Evolutionary conservation across 2,113 vertebrate species (phyloP).

Genomic region (Mesembrinibis cayennensis): DNA sequence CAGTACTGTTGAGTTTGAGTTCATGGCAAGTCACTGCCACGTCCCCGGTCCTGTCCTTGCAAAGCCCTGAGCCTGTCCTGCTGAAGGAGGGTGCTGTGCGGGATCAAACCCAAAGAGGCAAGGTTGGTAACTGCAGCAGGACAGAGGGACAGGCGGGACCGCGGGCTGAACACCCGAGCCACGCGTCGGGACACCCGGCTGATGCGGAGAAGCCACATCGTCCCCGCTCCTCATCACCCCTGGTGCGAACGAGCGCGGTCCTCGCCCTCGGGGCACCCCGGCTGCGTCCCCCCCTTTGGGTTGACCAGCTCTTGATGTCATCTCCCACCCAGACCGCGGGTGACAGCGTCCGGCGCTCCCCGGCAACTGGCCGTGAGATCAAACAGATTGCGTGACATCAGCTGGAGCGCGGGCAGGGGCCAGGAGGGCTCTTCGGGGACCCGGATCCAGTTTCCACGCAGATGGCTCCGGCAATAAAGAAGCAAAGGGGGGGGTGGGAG

Average conservation of each 20-base stretch:
- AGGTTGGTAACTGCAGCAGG: background rate
- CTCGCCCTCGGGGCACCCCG: background rate
- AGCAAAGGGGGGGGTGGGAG: background rate
- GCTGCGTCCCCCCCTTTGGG: background rate
- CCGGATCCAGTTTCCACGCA: constrained; percentile 48
- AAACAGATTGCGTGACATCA: constrained; percentile 60
- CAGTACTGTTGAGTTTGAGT: background rate
- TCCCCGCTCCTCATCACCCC: background rate
- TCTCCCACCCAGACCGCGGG: background rate
- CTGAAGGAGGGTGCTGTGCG: background rate
- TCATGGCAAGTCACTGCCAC: background rate
- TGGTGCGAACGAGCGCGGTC: rapidly evolving
- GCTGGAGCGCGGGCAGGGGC: constrained; percentile 43
- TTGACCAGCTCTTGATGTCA: background rate
- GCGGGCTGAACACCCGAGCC: rapidly evolving
- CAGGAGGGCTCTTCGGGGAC: constrained; percentile 8
- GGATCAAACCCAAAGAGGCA: background rate
- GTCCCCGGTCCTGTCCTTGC: background rate
- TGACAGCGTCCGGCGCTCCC: background rate
- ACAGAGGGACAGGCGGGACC: background rate
- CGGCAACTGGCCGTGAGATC: constrained; percentile 37
- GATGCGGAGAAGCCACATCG: background rate
- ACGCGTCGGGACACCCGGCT: background rate
- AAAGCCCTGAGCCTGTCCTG: background rate
- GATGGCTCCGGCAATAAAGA: constrained; percentile 43